Evolutionary conservation across 2,888 invertebrate species (phyloP).

Genomic region (Drosophila setosimentum): DNA sequence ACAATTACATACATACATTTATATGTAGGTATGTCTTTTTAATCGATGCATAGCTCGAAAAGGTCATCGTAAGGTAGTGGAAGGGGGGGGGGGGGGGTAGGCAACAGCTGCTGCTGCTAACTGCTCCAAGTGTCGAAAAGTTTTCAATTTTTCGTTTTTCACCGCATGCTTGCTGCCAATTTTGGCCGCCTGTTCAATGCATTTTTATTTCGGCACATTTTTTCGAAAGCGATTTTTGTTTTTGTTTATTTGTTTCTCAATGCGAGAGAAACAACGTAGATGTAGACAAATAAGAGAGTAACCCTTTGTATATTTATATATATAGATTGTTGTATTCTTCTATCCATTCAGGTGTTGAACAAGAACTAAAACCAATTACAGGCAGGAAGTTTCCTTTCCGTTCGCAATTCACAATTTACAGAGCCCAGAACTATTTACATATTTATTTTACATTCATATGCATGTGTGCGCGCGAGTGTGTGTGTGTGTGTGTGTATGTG

Average conservation of each 20-base stretch:
- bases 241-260: neutral
- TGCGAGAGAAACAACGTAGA: neutral
- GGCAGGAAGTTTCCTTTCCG: conserved; percentile 61
- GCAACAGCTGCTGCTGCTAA: conserved; percentile 34
- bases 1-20: conserved; percentile 7
- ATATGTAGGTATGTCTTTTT: conserved; percentile 27
- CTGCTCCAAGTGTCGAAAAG: conserved; percentile 12
- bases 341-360: conserved; percentile 18
- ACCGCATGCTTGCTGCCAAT: conserved; percentile 39
- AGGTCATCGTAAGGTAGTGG: conserved; percentile 38
- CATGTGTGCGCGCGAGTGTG: neutral
- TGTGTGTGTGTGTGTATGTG: neutral
- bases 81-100: neutral
- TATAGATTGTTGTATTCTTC: neutral
- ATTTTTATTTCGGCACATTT: conserved; percentile 70
- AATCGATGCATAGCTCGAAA: conserved; percentile 63
- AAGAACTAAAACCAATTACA: conserved; percentile 35
- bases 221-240: conserved; percentile 38
- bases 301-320: neutral
- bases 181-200: conserved; percentile 67
- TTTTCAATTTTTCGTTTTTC: conserved; percentile 5
- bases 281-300: neutral
- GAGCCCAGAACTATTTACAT: conserved; percentile 20
- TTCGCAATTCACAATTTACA: conserved; percentile 37
- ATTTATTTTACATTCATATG: conserved; percentile 2